Percentiles rank a stretch among this genome's conserved stretches.
phyloP scores from a whole-genome alignment of 2,113 vertebrate species.

The Indicator maculatus region DNA sequence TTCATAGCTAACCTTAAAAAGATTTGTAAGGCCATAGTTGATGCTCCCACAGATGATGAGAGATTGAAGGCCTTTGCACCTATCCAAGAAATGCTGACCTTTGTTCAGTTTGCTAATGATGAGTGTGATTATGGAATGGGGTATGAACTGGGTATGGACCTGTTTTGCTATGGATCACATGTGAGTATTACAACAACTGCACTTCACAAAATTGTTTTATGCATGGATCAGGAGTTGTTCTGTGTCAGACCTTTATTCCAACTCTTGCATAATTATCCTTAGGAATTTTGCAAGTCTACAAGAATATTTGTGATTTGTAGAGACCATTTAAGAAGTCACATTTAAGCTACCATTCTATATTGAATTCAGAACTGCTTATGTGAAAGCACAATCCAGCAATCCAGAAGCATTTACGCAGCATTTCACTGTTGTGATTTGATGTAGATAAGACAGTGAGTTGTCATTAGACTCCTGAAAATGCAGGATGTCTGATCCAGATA shows the following conservation, averaged over 20 bases:
- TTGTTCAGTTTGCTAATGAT: constrained; percentile 98
- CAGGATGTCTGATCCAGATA: neutral
- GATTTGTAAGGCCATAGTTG: constrained; percentile 91
- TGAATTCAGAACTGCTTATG: neutral
- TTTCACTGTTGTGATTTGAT: neutral
- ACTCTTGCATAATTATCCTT: neutral
- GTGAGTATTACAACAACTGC: constrained; percentile 76
- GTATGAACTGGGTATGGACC: constrained; percentile 91
- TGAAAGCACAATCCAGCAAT: neutral
- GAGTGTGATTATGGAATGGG: constrained; percentile 99
- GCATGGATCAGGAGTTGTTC: neutral
- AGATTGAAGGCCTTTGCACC: constrained; percentile 92
- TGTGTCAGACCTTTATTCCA: neutral
- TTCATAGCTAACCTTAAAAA: constrained; percentile 85
- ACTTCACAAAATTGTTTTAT: neutral
- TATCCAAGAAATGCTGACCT: constrained; percentile 94
- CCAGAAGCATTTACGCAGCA: neutral
- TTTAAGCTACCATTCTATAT: accelerated
- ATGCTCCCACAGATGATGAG: constrained; percentile 86
- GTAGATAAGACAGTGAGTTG: neutral
- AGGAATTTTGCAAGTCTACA: neutral
- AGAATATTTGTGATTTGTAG: neutral
- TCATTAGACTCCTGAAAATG: neutral
- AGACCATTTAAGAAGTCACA: neutral
- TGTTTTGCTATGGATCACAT: constrained; percentile 94